phyloP scores from a whole-genome alignment of 2,888 invertebrate genomes.

The Cenopis cana region DNA sequence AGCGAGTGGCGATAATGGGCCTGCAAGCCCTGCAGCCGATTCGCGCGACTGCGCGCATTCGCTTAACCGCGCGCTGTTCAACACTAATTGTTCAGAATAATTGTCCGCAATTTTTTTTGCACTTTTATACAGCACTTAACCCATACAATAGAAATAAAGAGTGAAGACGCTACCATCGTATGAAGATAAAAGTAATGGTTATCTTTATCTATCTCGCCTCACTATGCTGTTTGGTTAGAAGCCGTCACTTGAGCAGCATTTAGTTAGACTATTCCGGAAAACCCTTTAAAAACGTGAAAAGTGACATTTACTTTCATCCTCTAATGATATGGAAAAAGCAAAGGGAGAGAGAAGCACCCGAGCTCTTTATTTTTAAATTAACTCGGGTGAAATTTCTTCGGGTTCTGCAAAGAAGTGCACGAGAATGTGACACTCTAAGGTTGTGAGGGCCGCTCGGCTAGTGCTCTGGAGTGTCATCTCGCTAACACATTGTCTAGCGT shows the following conservation, averaged over 20 bases:
- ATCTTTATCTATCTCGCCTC: background rate
- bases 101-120: constrained; percentile 56
- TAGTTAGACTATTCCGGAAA: background rate
- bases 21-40: constrained; percentile 54
- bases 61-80: constrained; percentile 58
- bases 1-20: constrained; percentile 53
- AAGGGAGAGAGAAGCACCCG: constrained; percentile 27
- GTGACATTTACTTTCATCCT: constrained; percentile 8
- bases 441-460: constrained; percentile 68
- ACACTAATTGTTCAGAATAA: constrained; percentile 67
- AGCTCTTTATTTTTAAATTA: constrained; percentile 41
- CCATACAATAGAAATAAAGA: background rate
- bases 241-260: background rate
- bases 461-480: constrained; percentile 75
- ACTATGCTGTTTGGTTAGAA: background rate
- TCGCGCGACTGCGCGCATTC: constrained; percentile 54
- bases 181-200: too few species aligned
- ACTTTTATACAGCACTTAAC: constrained; percentile 45
- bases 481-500: constrained; percentile 80
- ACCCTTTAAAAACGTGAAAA: constrained; percentile 5
- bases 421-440: constrained; percentile 57
- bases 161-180: background rate
- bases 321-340: constrained; percentile 35
- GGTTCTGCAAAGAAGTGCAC: constrained; percentile 53
- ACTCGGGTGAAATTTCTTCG: constrained; percentile 39